Base-by-base conservation (phyloP, 2,888 invertebrate species). In the Gibbula magus region DNA sequence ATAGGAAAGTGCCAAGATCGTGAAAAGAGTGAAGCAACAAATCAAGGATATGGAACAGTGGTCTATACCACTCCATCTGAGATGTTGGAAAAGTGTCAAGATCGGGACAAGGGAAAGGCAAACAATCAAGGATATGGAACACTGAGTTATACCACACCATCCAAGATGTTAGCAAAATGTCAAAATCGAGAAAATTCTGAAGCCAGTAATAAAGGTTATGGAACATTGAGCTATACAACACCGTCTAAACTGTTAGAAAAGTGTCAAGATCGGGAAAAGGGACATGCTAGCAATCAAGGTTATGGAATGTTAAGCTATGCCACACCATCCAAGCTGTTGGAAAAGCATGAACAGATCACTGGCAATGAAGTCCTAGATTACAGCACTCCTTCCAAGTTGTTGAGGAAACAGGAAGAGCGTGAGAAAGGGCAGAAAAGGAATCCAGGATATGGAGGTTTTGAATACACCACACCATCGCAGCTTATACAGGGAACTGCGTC, bases 41-140 rank as follows among this genome's bases (percentile, higher is more conserved):
- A 20, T 13, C 22, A 61, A 18, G 39, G 77, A 20, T 39, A 18
- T 39, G 51, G 66, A 16, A 53, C 54, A 35, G 61, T 80, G 8
- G 75, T 52, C 45, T 78, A 78, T 32, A 81, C 77, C 22, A 81
- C 81, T 73, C 82, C 83, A 25, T 82, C 84, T 18, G 73, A 77
- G 53, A 52, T 80, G 13, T 39, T 80, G n/a, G 32, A 80, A 45
- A 61, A 56, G 18, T 32, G 32, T 16, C 56, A 56, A 32, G 45
- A 61, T 10, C 18, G 35, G 10, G 61, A 61, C 25, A 54, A 32
- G 0, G 29, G 25, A 13, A 25, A 25, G 13, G 25, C 0, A 2
- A 61, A 61, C 1, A 61, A 32, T 25, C 16, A 20, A 66, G 39
- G 51, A 53, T 39, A 29, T 39, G 54, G 20, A 8, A 51, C 79